Conservation (phyloP, 1,140 invertebrate genomes). For the Mactra quadrangularis region DNA sequence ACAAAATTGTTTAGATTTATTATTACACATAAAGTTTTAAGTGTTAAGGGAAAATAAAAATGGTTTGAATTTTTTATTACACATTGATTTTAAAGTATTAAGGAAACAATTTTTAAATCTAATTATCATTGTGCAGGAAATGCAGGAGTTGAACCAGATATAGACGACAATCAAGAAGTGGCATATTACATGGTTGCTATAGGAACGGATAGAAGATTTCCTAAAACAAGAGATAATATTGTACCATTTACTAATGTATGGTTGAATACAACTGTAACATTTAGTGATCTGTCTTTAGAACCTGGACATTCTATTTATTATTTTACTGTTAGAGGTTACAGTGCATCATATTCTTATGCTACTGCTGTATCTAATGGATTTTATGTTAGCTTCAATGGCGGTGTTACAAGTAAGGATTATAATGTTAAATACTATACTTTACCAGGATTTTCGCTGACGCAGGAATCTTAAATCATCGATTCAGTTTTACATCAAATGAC, state of each 20-base stretch:
- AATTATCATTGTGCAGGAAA: background rate
- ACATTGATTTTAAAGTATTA: no score
- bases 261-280: constrained; percentile 68
- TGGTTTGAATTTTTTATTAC: no score
- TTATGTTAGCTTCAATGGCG: constrained; percentile 67
- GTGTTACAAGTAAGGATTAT: constrained; percentile 60
- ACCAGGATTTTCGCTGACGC: background rate
- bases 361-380: constrained; percentile 75
- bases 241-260: constrained; percentile 73
- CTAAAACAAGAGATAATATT: constrained; percentile 71
- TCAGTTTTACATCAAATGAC: background rate
- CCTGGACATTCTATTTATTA: constrained; percentile 69
- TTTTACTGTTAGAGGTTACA: constrained; percentile 73
- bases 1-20: no score
- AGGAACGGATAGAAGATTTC: constrained; percentile 74
- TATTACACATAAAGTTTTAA: no score
- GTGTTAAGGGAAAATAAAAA: no score
- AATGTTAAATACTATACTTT: background rate
- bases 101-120: no score
- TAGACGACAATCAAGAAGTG: constrained; percentile 61
- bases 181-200: constrained; percentile 72
- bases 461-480: background rate
- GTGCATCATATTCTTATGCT: constrained; percentile 62
- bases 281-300: constrained; percentile 68
- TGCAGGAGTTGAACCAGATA: constrained; percentile 19